Conservation (phyloP, 2,113 vertebrate genomes). For the Nematolebias whitei region DNA sequence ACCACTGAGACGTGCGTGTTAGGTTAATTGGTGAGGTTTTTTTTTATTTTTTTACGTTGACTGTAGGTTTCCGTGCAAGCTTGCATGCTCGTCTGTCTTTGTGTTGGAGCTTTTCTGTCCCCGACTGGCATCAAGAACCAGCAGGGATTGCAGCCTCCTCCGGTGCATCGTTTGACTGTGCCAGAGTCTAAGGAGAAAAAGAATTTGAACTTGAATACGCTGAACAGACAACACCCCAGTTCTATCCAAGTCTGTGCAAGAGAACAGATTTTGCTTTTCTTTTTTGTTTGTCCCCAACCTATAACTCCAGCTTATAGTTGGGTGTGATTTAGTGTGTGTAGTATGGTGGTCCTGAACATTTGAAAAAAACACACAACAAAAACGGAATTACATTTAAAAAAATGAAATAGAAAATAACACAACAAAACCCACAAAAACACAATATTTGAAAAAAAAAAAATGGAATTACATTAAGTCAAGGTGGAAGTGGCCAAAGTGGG, state of each 20-base stretch:
- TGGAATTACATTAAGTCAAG: too few relatives aligned
- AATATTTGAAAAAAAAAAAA: too few relatives aligned
- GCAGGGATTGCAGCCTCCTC: neutral
- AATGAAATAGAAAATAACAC: too few relatives aligned
- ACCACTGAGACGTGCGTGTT: neutral
- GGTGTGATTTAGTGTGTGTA: too few relatives aligned
- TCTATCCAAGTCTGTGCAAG: neutral
- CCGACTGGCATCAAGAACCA: constrained; percentile 1
- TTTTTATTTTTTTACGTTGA: neutral
- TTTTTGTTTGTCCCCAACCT: too few relatives aligned
- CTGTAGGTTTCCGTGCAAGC: neutral
- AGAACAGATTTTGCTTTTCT: neutral
- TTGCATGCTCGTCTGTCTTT: neutral
- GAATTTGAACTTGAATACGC: neutral
- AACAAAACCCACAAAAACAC: too few relatives aligned
- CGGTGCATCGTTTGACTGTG: neutral
- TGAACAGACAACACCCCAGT: neutral
- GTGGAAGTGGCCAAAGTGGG: too few relatives aligned
- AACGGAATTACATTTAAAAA: too few relatives aligned
- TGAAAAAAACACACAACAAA: too few relatives aligned
- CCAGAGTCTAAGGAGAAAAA: neutral
- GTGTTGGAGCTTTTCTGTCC: neutral
- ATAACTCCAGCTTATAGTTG: too few relatives aligned
- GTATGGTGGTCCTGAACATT: too few relatives aligned
- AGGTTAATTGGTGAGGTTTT: constrained; percentile 1